A percentile compares a stretch with the other conserved stretches of the same genome.
phyloP scores from a whole-genome alignment of 2,888 invertebrate genomes.

The Drosophila lutescens region DNA sequence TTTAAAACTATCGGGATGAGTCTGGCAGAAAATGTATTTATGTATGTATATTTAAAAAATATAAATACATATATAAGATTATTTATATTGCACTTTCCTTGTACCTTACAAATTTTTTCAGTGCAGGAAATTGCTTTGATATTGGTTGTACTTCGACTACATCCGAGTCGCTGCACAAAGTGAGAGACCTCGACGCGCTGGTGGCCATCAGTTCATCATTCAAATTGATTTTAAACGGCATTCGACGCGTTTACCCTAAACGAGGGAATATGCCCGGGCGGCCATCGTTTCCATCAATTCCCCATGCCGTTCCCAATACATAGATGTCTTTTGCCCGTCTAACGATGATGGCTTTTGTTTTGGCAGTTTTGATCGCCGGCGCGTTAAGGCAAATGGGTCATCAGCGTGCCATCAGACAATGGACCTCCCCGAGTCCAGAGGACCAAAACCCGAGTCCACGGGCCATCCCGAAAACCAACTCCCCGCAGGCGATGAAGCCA shows the following conservation, averaged over 20 bases:
- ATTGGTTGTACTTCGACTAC: constrained; percentile 32
- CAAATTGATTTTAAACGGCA: constrained; percentile 80
- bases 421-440: constrained; percentile 24
- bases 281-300: constrained; percentile 7
- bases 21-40: too few species aligned
- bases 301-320: constrained; percentile 2
- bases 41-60: too few species aligned
- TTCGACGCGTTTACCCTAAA: constrained; percentile 75
- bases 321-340: constrained; percentile 45
- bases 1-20: too few species aligned
- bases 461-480: constrained; percentile 8
- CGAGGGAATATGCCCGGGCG: constrained; percentile 41
- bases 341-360: constrained; percentile 80
- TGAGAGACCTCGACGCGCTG: constrained; percentile 19
- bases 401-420: constrained; percentile 74
- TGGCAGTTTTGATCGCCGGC: constrained; percentile 78
- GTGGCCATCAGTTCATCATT: constrained; percentile 70
- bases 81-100: too few species aligned
- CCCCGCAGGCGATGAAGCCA: constrained; percentile 34
- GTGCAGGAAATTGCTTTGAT: constrained; percentile 7
- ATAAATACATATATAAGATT: too few species aligned
- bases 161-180: constrained; percentile 28
- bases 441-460: constrained; percentile 6
- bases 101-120: background rate
- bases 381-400: constrained; percentile 80